Conservation (phyloP, 2,797 vertebrate genomes). For the Acanthornis magna region DNA sequence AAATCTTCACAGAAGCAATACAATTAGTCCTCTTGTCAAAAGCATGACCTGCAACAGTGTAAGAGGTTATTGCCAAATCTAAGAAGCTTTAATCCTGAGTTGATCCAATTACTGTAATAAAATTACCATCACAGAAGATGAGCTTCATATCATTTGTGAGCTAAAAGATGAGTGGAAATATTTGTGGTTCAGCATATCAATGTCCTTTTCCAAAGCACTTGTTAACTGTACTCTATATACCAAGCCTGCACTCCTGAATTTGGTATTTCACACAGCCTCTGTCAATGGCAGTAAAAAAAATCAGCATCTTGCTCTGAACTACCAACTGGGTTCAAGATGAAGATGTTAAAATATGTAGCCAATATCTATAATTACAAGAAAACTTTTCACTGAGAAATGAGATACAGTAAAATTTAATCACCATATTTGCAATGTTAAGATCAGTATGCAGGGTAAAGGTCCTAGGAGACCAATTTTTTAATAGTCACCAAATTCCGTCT, state of each 20-base stretch:
- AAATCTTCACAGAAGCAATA: neutral
- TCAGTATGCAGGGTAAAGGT: neutral
- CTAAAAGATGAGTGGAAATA: neutral
- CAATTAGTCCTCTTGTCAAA: neutral
- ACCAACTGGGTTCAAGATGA: neutral
- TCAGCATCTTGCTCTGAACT: neutral
- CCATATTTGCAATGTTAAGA: neutral
- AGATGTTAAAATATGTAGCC: neutral
- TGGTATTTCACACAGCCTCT: neutral
- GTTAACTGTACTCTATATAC: neutral
- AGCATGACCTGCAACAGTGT: neutral
- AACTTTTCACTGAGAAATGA: neutral
- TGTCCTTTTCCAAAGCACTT: neutral
- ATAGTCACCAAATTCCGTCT: neutral
- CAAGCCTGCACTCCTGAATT: neutral
- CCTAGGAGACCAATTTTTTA: neutral
- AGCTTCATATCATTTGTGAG: neutral
- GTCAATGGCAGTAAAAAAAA: neutral
- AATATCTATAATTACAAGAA: neutral
- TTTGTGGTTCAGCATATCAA: neutral
- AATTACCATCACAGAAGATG: neutral
- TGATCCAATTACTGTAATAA: neutral
- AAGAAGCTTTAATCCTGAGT: neutral
- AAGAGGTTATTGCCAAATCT: neutral
- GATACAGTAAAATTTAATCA: neutral